Evolutionary conservation across 1,140 invertebrate species (phyloP).

Genomic region (Anoplolepis gracilipes): DNA sequence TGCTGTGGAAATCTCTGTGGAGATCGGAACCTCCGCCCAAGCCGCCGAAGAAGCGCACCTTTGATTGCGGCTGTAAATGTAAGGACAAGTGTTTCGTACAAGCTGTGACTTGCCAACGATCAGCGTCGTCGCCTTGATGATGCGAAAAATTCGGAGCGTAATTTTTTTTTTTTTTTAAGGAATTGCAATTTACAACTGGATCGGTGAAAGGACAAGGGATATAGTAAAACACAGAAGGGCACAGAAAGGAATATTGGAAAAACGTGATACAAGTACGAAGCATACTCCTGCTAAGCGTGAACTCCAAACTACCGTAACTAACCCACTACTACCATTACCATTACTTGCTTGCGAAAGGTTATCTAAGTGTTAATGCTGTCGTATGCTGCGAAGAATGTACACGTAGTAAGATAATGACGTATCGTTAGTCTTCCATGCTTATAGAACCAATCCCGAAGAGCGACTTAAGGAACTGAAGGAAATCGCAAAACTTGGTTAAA

Average conservation of each 20-base stretch:
- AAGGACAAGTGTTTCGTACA: conserved; percentile 32
- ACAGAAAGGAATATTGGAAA: background rate
- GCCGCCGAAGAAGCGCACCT: conserved; percentile 87
- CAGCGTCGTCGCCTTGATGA: conserved; percentile 1
- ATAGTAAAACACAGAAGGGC: background rate
- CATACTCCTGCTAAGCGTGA: conserved; percentile 49
- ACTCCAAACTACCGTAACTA: conserved; percentile 47
- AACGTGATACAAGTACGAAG: background rate
- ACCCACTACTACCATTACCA: conserved; percentile 42
- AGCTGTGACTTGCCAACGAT: background rate
- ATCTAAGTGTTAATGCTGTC: conserved; percentile 33
- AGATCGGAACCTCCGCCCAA: conserved; percentile 87
- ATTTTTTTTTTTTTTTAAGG: background rate
- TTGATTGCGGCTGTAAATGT: conserved; percentile 82
- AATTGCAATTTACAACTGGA: conserved; percentile 26
- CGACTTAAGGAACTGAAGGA: conserved; percentile 23
- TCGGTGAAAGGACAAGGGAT: background rate
- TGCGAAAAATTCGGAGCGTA: conserved; percentile 28
- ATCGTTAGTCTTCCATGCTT: conserved; percentile 50
- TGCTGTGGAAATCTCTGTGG: conserved; percentile 95
- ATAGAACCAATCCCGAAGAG: conserved; percentile 37
- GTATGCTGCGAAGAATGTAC: conserved; percentile 2
- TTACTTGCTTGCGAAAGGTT: conserved; percentile 19
- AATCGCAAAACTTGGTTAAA: conserved; percentile 47
- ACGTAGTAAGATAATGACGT: conserved; percentile 12